Conservation (phyloP, 2,113 vertebrate genomes). For the Camelus bactrianus region DNA sequence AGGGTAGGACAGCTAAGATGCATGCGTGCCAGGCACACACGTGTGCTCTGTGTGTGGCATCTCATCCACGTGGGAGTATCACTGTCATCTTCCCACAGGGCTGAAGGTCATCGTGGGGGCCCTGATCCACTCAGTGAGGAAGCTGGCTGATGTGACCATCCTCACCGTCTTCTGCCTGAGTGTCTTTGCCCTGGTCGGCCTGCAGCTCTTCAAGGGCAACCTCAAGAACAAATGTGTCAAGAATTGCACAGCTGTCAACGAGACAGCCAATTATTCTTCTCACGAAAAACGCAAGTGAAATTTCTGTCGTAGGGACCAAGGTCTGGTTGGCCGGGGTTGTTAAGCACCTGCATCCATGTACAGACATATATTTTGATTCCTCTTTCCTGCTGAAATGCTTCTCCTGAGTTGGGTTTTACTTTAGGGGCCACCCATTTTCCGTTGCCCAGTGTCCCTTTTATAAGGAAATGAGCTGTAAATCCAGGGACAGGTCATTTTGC, state of each 20-base stretch:
- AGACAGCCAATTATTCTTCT: slow-evolving; percentile 76
- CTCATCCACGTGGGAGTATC: slow-evolving; percentile 15
- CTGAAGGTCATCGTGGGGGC: slow-evolving; percentile 97
- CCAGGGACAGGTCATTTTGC: neutral
- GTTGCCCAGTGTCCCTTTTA: neutral
- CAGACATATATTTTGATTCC: neutral
- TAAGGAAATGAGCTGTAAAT: neutral
- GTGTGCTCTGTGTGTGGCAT: neutral
- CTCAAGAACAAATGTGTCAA: slow-evolving; percentile 94
- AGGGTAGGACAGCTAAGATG: neutral
- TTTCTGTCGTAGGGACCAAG: slow-evolving; percentile 80
- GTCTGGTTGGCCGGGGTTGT: slow-evolving; percentile 74
- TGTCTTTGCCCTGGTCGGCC: slow-evolving; percentile 96
- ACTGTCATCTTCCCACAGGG: slow-evolving; percentile 87
- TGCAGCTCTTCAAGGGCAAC: slow-evolving; percentile 99
- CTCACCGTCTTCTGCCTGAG: slow-evolving; percentile 97
- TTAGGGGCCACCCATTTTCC: neutral
- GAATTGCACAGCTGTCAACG: slow-evolving; percentile 81
- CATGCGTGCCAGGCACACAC: rapidly evolving
- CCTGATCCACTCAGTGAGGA: slow-evolving; percentile 97
- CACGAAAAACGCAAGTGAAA: slow-evolving; percentile 85
- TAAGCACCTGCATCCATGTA: no score
- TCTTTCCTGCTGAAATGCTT: neutral
- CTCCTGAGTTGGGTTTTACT: neutral
- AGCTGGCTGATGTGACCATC: slow-evolving; percentile 96